Evolutionary conservation across 1,140 invertebrate genomes (phyloP).

Genomic region (Lethocerus indicus): DNA sequence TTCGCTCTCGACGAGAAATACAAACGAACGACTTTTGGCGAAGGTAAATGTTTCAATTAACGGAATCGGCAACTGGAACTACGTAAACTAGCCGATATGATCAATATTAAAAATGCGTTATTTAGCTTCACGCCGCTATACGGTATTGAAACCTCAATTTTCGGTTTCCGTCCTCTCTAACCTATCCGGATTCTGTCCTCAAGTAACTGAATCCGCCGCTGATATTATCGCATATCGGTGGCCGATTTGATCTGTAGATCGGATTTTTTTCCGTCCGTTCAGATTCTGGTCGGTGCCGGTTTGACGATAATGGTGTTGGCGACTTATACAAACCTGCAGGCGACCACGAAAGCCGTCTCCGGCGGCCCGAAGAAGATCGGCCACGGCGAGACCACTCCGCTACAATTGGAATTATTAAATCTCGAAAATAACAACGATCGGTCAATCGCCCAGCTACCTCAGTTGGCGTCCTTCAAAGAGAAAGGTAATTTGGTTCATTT

Average conservation of each 20-base stretch:
- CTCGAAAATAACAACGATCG: background rate
- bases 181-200: background rate
- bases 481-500: background rate
- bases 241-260: background rate
- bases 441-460: background rate
- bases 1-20: slow-evolving; percentile 49
- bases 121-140: too few relatives aligned
- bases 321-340: slow-evolving; percentile 69
- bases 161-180: background rate
- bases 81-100: background rate
- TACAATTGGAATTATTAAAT: background rate
- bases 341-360: slow-evolving; percentile 37
- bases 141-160: background rate
- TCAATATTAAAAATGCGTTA: too few relatives aligned
- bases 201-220: background rate
- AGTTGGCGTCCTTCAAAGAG: background rate
- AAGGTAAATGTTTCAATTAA: slow-evolving; percentile 30
- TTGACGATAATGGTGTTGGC: slow-evolving; percentile 67
- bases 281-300: slow-evolving; percentile 57
- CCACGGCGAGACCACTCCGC: background rate
- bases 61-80: background rate
- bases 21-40: slow-evolving; percentile 50
- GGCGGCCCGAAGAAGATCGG: background rate
- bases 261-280: slow-evolving; percentile 21
- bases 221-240: background rate